A percentile compares a stretch with the other conserved stretches of the same genome.
phyloP scores from a whole-genome alignment of 92 coral and sea anemone species.

The Porites cylindrica region DNA sequence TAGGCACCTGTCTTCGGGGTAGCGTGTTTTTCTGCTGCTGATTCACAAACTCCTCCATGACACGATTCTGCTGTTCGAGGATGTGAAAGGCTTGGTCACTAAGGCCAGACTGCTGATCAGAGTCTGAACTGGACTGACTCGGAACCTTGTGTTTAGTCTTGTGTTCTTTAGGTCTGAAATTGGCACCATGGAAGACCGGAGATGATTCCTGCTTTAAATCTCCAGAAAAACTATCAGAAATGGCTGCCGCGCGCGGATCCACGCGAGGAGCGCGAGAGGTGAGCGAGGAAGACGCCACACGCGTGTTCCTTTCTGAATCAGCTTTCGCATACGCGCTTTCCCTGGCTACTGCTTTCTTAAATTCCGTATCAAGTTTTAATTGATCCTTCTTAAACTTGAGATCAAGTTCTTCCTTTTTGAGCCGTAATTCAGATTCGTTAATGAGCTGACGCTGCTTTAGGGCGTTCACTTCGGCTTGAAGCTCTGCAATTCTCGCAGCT shows the following conservation, averaged over 20 bases:
- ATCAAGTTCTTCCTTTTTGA: not conserved
- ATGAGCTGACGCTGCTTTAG: not conserved
- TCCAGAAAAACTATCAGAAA: not conserved
- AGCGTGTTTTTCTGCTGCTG: constrained; percentile 37
- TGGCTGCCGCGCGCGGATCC: not conserved
- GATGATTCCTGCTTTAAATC: not conserved
- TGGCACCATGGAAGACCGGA: too few relatives aligned
- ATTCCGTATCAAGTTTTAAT: constrained; percentile 1
- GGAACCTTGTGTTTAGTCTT: too few relatives aligned
- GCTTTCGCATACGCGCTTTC: constrained; percentile 18
- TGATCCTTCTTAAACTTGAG: not conserved
- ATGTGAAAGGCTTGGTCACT: too few relatives aligned
- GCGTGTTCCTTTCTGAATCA: not conserved
- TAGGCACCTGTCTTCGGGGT: constrained; percentile 34
- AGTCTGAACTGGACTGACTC: too few relatives aligned
- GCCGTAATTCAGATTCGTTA: not conserved
- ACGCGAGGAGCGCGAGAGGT: not conserved
- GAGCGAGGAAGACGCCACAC: not conserved
- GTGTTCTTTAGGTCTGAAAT: too few relatives aligned
- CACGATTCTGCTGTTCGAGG: not conserved
- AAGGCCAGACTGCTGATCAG: too few relatives aligned
- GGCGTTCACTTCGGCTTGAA: not conserved
- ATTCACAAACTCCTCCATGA: constrained; percentile 11
- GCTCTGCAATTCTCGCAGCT: not conserved
- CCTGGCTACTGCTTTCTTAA: constrained; percentile 12